Evolutionary conservation across 2,888 invertebrate species (phyloP).

Genomic region (Anorthoa munda): DNA sequence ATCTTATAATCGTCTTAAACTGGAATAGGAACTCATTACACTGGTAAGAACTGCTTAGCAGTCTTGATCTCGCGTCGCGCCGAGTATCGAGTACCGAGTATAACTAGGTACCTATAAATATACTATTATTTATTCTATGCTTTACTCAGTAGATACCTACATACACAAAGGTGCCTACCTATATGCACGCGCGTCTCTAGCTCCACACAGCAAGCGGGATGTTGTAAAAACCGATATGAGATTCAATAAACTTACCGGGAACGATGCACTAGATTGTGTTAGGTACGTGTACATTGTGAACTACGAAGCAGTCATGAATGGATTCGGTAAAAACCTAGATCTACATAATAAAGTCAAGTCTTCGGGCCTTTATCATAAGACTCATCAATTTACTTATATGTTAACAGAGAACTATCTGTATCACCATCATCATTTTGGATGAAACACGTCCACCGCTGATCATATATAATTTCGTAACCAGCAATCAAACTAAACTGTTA

Average conservation of each 20-base stretch:
- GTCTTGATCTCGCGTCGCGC: background rate
- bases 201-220: background rate
- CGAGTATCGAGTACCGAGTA: background rate
- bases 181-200: background rate
- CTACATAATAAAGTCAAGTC: background rate
- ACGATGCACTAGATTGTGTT: constrained; percentile 40
- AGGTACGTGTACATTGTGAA: constrained; percentile 14
- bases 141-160: background rate
- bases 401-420: too few relatives aligned
- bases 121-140: too few relatives aligned
- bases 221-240: constrained; percentile 30
- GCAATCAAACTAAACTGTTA: too few relatives aligned
- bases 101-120: too few relatives aligned
- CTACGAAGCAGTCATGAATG: background rate
- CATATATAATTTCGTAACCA: too few relatives aligned
- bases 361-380: too few relatives aligned
- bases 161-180: background rate
- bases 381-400: too few relatives aligned
- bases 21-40: background rate
- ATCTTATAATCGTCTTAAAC: background rate
- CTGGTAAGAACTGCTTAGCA: background rate
- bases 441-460: too few relatives aligned
- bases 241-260: constrained; percentile 32
- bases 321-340: constrained; percentile 2
- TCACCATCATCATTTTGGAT: too few relatives aligned